Base-by-base conservation (phyloP, 2,113 vertebrate species). In the Carassius carassius region DNA sequence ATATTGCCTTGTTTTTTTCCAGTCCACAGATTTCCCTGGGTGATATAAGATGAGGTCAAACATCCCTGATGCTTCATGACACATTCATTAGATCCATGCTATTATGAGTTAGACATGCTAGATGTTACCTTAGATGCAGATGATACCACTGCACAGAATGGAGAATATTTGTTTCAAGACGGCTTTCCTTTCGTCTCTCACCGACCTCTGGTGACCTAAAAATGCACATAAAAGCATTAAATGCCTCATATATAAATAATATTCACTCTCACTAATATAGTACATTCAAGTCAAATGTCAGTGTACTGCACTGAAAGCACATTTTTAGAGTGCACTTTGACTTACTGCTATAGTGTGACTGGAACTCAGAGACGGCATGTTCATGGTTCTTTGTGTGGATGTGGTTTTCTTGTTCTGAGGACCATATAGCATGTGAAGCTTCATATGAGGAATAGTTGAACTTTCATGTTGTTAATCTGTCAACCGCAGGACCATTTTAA, bases 381-480 rank as follows among this genome's bases (percentile, higher is more conserved):
- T 92, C 90, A 92, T 16, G 1, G 91, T 92, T 90, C 91, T 93
- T 90, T 93, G 90, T 76, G 92, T 93, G 41, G 90, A 89, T 91
- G 89, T 89, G 5, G 93, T 93, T 88, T 90, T 94, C 89, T 89
- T 94, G 86, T 94, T 92, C 84, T 93, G 92, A 0, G 83, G 86
- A 69, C 94, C 93, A 0, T 92, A 92, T 58, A 93, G 70, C 85
- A 94, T 29, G 29, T 44, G 41, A 44, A 10, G 41, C 41, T 44
- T 10, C 41, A 44, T 44, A 10, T 44, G 41, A 44, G 41, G 41
- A 44, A 44, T 44, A 44, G 9, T 44, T 44, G 41, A 10, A 44
- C 41, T 44, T 41, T 44, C 10, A 44, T 4, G 41, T 44, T 44
- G 41, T 44, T 44, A 44, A 44, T 44, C 0, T 44, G 41, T 44